Evolutionary conservation across 2,888 invertebrate species (phyloP).

Genomic region (Xestoiulus laeticollis): DNA sequence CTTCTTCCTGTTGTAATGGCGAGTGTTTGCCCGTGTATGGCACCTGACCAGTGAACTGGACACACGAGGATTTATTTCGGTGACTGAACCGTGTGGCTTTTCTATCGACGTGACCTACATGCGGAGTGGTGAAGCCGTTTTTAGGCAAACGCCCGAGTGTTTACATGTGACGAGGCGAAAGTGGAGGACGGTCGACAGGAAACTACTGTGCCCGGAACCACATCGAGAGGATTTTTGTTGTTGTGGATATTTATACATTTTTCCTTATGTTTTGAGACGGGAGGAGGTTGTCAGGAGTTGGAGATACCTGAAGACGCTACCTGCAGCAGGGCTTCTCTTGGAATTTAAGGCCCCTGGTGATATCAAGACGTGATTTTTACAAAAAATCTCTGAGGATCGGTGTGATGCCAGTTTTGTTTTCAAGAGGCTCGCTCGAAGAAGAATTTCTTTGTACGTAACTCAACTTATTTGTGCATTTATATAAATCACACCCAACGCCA

Average conservation of each 20-base stretch:
- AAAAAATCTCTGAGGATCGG: too few relatives aligned
- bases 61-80: neutral
- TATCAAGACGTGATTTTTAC: too few relatives aligned
- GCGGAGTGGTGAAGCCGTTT: neutral
- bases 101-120: neutral
- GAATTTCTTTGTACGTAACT: too few relatives aligned
- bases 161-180: neutral
- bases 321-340: too few relatives aligned
- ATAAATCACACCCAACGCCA: too few relatives aligned
- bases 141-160: slow-evolving; percentile 29
- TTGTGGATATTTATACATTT: neutral
- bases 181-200: neutral
- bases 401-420: too few relatives aligned
- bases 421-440: too few relatives aligned
- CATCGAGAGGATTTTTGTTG: neutral
- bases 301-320: too few relatives aligned
- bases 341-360: too few relatives aligned
- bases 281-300: too few relatives aligned
- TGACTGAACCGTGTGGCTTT: neutral
- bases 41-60: neutral
- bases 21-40: neutral
- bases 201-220: neutral
- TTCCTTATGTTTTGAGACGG: too few relatives aligned
- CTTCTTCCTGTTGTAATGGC: neutral
- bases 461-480: too few relatives aligned